These are phyloP conservation scores for Brachynemurus nebulosus DNA, from an alignment of 2,888 invertebrate genomes.

Conservation along the genomic window DNA sequence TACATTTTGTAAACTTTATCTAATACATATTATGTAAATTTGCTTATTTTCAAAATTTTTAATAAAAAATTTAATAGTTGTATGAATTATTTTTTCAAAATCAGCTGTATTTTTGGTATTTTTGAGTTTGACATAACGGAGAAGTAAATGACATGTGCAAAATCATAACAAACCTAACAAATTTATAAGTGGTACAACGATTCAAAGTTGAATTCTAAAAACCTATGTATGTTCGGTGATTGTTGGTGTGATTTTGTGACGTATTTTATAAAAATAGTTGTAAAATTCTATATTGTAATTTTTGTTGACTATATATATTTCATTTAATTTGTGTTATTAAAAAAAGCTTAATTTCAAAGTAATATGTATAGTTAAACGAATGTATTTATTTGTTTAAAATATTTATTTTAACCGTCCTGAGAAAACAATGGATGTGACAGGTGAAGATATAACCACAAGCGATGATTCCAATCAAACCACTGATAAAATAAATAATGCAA, in stretches of 20 bases:
- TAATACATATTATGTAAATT: too few relatives aligned
- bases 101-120: too few relatives aligned
- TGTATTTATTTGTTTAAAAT: not conserved
- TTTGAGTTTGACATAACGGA: too few relatives aligned
- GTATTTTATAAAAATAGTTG: not conserved
- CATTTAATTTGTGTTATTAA: too few relatives aligned
- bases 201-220: not conserved
- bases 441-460: not conserved
- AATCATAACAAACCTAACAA: not conserved
- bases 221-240: not conserved
- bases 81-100: too few relatives aligned
- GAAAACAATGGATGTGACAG: not conserved
- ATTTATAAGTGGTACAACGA: too few relatives aligned
- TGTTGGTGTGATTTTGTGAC: not conserved
- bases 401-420: not conserved
- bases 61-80: too few relatives aligned
- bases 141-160: not conserved
- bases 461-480: not conserved
- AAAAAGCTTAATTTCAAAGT: too few relatives aligned
- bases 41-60: too few relatives aligned
- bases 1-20: too few relatives aligned
- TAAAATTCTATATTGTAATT: not conserved
- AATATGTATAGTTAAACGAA: slow-evolving; percentile 1
- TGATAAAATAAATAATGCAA: not conserved
- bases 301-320: not conserved